A percentile compares a stretch with the other conserved stretches of the same genome.
phyloP scores from a whole-genome alignment of 2,888 invertebrate species.

The Aricia artaxerxes region DNA sequence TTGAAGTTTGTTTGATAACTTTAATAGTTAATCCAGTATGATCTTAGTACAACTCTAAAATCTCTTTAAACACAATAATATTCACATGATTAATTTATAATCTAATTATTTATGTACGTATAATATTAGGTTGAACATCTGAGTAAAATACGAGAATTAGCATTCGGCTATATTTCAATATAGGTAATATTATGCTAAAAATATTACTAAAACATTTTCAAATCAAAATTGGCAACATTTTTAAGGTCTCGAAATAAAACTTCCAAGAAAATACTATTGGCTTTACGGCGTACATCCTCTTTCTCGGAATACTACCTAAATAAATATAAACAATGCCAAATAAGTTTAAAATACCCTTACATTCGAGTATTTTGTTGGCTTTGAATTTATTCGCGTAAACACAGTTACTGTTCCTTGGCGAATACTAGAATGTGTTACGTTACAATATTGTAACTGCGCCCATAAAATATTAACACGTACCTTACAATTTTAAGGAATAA shows the following conservation, averaged over 20 bases:
- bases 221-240: not conserved
- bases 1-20: not conserved
- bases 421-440: not conserved
- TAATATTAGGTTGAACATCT: too few relatives aligned
- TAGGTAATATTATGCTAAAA: not conserved
- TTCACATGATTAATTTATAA: too few relatives aligned
- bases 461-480: slow-evolving; percentile 3
- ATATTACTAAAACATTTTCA: not conserved
- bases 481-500: slow-evolving; percentile 17
- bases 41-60: too few relatives aligned
- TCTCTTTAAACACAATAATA: too few relatives aligned
- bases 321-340: slow-evolving; percentile 34
- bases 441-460: not conserved
- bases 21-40: too few relatives aligned
- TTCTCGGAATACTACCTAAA: slow-evolving; percentile 22
- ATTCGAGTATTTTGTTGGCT: slow-evolving; percentile 27
- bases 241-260: slow-evolving; percentile 23
- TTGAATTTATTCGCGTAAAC: slow-evolving; percentile 28
- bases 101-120: too few relatives aligned
- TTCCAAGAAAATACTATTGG: slow-evolving; percentile 22
- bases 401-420: slow-evolving; percentile 10
- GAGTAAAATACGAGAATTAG: not conserved
- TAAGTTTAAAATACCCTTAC: slow-evolving; percentile 30
- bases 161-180: not conserved
- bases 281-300: slow-evolving; percentile 19